Conservation (phyloP, 2,888 invertebrate species). For the Galerucella nymphaeae region DNA sequence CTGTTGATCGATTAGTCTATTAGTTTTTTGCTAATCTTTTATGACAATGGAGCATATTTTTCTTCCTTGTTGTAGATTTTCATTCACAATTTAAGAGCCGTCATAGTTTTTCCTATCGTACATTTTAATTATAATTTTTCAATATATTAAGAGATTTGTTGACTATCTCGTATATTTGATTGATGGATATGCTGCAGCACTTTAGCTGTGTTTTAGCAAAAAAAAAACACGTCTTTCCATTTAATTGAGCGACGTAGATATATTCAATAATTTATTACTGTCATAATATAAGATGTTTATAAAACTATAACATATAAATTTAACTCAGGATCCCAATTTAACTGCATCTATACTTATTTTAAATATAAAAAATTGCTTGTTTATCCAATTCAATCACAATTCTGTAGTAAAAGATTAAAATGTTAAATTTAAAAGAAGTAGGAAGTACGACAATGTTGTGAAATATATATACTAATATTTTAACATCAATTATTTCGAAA, state of each 20-base stretch:
- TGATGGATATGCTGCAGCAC: not conserved
- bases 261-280: conserved; percentile 3
- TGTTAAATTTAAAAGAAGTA: not conserved
- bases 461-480: not conserved
- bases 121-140: not conserved
- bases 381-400: conserved; percentile 1
- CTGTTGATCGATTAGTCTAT: too few species aligned
- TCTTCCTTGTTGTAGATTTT: not conserved
- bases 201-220: not conserved
- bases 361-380: conserved; percentile 2
- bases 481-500: not conserved
- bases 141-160: not conserved
- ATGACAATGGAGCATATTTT: too few species aligned
- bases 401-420: not conserved
- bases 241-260: not conserved
- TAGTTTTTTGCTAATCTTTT: too few species aligned
- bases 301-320: not conserved
- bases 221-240: not conserved
- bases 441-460: not conserved
- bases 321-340: not conserved
- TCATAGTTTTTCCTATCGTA: not conserved
- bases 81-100: not conserved
- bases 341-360: not conserved
- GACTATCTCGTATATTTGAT: not conserved
- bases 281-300: not conserved